Percentiles rank a stretch among this genome's conserved stretches.
phyloP scores from a whole-genome alignment of 2,888 invertebrate species.

The Aphrophora alni region DNA sequence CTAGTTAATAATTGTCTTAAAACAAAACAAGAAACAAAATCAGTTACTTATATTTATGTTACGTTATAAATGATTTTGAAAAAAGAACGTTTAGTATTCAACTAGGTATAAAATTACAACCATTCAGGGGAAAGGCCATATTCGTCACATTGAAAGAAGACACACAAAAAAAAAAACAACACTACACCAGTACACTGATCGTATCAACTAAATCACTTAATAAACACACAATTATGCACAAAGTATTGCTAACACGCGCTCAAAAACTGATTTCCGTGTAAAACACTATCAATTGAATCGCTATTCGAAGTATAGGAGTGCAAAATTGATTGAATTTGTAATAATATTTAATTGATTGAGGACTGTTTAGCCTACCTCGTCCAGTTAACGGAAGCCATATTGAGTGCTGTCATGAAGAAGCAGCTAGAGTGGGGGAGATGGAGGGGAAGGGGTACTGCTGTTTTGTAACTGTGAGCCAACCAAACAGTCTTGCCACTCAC shows the following conservation, averaged over 20 bases:
- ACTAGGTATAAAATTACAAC: slow-evolving; percentile 19
- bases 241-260: not conserved
- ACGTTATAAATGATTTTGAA: not conserved
- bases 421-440: slow-evolving; percentile 22
- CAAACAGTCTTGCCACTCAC: not conserved
- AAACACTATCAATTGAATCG: not conserved
- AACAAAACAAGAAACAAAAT: not conserved
- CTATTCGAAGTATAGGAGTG: not conserved
- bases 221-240: slow-evolving; percentile 2
- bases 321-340: not conserved
- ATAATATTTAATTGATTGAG: slow-evolving; percentile 7
- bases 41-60: not conserved
- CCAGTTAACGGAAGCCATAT: slow-evolving; percentile 47
- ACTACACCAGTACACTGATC: slow-evolving; percentile 33
- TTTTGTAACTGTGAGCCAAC: slow-evolving; percentile 36
- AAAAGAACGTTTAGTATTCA: not conserved
- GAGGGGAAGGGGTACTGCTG: slow-evolving; percentile 32
- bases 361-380: slow-evolving; percentile 27
- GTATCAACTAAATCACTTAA: slow-evolving; percentile 36
- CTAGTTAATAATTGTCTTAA: not conserved
- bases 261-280: not conserved
- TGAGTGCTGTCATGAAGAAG: slow-evolving; percentile 44
- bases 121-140: slow-evolving; percentile 35
- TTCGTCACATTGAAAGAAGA: slow-evolving; percentile 36
- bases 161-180: slow-evolving; percentile 30